Evolutionary conservation across 2,113 vertebrate species (phyloP), one percentile per base, ranked within the genome.

Genomic region (Phaetusa simplex): DNA sequence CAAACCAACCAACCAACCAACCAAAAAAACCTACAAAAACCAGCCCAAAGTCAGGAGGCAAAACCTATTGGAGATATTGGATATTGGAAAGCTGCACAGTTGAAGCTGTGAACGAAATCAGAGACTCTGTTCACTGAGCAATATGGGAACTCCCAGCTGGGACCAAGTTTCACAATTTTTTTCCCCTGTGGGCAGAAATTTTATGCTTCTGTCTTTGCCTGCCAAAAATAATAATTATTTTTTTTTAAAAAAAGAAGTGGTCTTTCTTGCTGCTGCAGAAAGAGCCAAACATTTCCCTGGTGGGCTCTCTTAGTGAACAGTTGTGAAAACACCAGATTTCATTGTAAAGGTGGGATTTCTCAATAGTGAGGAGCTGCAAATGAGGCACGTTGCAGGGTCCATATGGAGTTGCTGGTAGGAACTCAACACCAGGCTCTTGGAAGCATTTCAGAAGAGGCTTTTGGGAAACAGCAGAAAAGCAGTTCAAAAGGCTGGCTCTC

Each of bases 251-350:
- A 27, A 45, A 59, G 53, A 77, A 59, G 38, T 92, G 76, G 45
- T 88, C 82, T 95, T 91, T 88, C 82, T 95, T 89, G 13, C 70
- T 87, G 66, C 64, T 93, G 67, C 58, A 83, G 78, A 86, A 96
- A 91, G 82, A 96, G 87, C 84, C 91, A 93, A 93, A 93, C 62
- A 42, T 87, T 91, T 95, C 92, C 84, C 91, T 87, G 1, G 3
- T 80, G 91, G 86, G 93, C 70, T 79, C 30, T 76, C 81, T 87
- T 86, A 87, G 90, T 87, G 94, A 95, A 59, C 78, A 91, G 87
- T 96, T 96, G 95, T 96, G 96, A 85, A 95, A 96, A 96, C 93
- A 96, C 36, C 94, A 96, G 89, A 91, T 96, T 97, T 96, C 93
- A 81, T 88, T 90, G 84, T 70, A 87, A 95, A 91, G 82, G 82